These are phyloP conservation scores for Pantala flavescens DNA, from an alignment of 1,140 invertebrate genomes.

Conservation along the genomic window DNA sequence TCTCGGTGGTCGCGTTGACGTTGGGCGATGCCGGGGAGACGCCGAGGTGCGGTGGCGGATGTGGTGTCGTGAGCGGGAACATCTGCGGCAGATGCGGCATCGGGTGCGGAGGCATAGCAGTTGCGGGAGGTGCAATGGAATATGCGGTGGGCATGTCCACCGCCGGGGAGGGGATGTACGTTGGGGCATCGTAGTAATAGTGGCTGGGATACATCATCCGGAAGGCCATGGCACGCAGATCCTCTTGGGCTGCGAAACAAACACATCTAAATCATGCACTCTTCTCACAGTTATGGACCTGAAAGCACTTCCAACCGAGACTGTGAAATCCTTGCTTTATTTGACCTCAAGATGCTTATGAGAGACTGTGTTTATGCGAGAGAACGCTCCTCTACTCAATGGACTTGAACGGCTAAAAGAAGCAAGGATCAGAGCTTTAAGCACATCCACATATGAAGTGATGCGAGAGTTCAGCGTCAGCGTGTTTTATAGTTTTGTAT, in stretches of 20 bases:
- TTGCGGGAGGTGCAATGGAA: background rate
- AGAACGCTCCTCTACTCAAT: no score
- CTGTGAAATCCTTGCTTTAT: no score
- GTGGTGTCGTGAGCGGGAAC: background rate
- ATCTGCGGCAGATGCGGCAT: background rate
- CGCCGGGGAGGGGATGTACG: background rate
- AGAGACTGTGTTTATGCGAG: no score
- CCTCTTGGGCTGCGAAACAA: background rate
- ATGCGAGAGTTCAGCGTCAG: no score
- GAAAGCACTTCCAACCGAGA: no score
- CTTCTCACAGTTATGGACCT: no score
- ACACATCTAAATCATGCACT: no score
- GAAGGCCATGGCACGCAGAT: background rate
- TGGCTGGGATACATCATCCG: background rate
- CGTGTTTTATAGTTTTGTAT: no score
- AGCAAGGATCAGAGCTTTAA: no score
- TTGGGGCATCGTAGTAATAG: background rate
- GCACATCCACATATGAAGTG: no score
- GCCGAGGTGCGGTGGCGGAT: background rate
- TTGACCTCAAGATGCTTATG: no score
- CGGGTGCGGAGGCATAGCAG: background rate
- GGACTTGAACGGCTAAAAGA: no score
- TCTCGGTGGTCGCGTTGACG: background rate
- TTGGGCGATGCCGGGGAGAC: background rate
- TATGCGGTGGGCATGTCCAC: background rate